Evolutionary conservation across 2,113 vertebrate species (phyloP).

Genomic region (Morone saxatilis): DNA sequence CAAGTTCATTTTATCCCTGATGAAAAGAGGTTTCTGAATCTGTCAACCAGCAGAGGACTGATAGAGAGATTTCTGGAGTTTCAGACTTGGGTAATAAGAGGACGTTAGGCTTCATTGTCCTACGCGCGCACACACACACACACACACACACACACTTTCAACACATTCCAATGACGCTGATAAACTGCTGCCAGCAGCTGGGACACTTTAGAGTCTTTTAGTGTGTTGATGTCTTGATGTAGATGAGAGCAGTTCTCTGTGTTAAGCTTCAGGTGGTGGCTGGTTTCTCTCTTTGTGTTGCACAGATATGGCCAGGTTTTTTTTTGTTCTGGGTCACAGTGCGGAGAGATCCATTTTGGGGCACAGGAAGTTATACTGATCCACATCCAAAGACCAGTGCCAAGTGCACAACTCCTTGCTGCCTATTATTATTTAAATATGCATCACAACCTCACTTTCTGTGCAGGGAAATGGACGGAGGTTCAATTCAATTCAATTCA

Average conservation of each 20-base stretch:
- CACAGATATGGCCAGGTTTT: background rate
- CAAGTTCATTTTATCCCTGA: constrained; percentile 71
- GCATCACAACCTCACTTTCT: background rate
- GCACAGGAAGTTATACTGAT: constrained; percentile 32
- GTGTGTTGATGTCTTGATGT: constrained; percentile 32
- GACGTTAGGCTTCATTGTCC: constrained; percentile 41
- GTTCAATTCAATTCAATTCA: no score
- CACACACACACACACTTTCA: constrained; percentile 48
- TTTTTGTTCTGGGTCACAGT: constrained; percentile 40
- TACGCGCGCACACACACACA: background rate
- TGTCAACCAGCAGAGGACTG: constrained; percentile 55
- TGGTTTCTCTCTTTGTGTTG: constrained; percentile 48
- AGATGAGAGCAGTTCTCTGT: constrained; percentile 22
- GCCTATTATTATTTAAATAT: background rate
- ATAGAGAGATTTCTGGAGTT: constrained; percentile 54
- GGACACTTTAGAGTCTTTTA: constrained; percentile 12
- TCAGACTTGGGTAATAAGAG: constrained; percentile 42
- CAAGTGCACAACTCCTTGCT: background rate
- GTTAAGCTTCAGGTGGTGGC: constrained; percentile 57
- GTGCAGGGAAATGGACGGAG: no score
- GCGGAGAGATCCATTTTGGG: constrained; percentile 32
- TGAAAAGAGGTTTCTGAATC: constrained; percentile 67
- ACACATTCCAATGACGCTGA: constrained; percentile 66
- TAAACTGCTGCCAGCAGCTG: constrained; percentile 25
- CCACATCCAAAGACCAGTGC: background rate